A percentile compares a stretch with the other conserved stretches of the same genome.
phyloP scores from a whole-genome alignment of 2,888 invertebrate genomes.

The Deroplatys truncata region DNA sequence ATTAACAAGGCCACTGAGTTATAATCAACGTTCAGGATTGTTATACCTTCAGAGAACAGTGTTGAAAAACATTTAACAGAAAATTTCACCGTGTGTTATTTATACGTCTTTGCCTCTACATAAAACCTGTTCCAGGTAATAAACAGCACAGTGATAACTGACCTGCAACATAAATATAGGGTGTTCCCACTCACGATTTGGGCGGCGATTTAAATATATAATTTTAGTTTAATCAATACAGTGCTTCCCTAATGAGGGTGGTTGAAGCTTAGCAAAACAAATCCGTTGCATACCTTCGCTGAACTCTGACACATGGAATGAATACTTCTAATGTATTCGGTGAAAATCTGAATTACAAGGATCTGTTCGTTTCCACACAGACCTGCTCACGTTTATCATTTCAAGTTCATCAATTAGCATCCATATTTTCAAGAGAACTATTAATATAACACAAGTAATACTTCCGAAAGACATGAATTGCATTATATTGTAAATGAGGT shows the following conservation, averaged over 20 bases:
- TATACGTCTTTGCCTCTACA: background rate
- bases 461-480: too few species aligned
- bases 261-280: background rate
- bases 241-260: background rate
- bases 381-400: too few species aligned
- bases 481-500: too few species aligned
- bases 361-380: too few species aligned
- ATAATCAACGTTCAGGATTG: background rate
- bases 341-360: too few species aligned
- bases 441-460: too few species aligned
- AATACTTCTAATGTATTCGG: too few species aligned
- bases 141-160: background rate
- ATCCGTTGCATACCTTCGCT: background rate
- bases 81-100: background rate
- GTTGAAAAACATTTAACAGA: background rate
- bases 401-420: too few species aligned
- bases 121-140: background rate
- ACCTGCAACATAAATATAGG: background rate
- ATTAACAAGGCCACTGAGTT: background rate
- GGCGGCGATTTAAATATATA: background rate
- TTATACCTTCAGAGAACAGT: background rate
- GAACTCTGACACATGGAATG: background rate
- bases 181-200: background rate
- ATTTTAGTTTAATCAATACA: background rate
- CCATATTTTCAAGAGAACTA: too few species aligned